Percentiles rank a stretch among this genome's conserved stretches.
phyloP scores from a whole-genome alignment of 1,140 invertebrate genomes.

The Helicorthomorpha holstii region DNA sequence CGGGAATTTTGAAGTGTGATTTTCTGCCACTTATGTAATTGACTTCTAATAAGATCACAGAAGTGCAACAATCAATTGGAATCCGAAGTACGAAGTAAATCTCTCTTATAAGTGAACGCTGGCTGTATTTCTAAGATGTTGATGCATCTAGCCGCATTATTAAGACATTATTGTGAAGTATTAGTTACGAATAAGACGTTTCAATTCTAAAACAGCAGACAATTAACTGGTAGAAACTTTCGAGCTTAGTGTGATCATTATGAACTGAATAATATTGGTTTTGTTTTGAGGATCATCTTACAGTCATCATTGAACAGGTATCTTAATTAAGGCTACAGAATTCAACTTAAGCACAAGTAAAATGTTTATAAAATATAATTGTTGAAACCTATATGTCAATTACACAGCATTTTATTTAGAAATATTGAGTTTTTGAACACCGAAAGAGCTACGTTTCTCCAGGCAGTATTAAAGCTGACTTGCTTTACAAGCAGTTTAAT shows the following conservation, averaged over 20 bases:
- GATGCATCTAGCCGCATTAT: slow-evolving; percentile 83
- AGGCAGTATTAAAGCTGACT: slow-evolving; percentile 44
- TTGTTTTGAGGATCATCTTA: slow-evolving; percentile 36
- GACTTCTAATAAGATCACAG: too few relatives aligned
- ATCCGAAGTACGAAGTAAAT: too few relatives aligned
- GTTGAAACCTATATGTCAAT: not conserved
- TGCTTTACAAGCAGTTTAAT: slow-evolving; percentile 5
- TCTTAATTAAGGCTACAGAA: slow-evolving; percentile 78
- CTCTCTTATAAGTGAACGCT: too few relatives aligned
- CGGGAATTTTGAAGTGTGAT: too few relatives aligned
- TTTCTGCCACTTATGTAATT: too few relatives aligned
- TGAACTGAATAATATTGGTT: slow-evolving; percentile 45
- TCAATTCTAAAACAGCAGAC: too few relatives aligned
- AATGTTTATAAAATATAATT: not conserved
- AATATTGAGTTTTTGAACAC: slow-evolving; percentile 63
- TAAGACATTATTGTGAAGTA: slow-evolving; percentile 63
- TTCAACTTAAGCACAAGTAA: slow-evolving; percentile 68
- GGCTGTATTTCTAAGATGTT: slow-evolving; percentile 96
- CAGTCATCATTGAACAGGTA: slow-evolving; percentile 61
- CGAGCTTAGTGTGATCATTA: too few relatives aligned
- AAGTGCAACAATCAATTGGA: too few relatives aligned
- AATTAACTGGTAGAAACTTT: too few relatives aligned
- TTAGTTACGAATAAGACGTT: slow-evolving; percentile 63
- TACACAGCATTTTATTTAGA: slow-evolving; percentile 9
- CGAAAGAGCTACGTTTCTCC: slow-evolving; percentile 64